phyloP scores from a whole-genome alignment of 2,797 vertebrate genomes.

The Myoxocephalus aenaeus region DNA sequence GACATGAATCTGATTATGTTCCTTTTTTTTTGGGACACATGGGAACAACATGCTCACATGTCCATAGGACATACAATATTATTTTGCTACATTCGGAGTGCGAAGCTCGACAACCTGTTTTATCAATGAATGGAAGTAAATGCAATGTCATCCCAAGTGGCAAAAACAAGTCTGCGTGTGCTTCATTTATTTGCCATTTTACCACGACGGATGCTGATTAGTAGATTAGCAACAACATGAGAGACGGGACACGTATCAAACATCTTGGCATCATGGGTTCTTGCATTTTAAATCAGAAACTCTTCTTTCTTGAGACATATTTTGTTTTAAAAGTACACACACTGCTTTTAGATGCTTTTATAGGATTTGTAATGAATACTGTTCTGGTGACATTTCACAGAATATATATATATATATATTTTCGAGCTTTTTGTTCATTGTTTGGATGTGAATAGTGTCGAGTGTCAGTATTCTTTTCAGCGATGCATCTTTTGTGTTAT shows the following conservation, averaged over 20 bases:
- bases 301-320: neutral
- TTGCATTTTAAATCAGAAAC: neutral
- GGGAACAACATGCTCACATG: too few relatives aligned
- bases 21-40: too few relatives aligned
- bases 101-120: too few relatives aligned
- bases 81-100: too few relatives aligned
- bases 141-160: neutral
- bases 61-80: too few relatives aligned
- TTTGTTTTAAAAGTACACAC: neutral
- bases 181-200: neutral
- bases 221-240: neutral
- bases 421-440: constrained; percentile 6
- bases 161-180: neutral
- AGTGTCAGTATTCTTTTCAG: constrained; percentile 65
- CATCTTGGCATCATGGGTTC: neutral
- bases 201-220: neutral
- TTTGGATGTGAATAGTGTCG: constrained; percentile 9
- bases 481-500: constrained; percentile 39
- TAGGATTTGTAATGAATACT: neutral
- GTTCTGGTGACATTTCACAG: neutral
- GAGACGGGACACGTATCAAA: neutral
- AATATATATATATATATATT: neutral
- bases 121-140: neutral
- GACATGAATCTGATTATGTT: neutral
- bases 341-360: neutral